A percentile compares a stretch with the other conserved stretches of the same genome.
Conservation (phyloP, 2,797 vertebrate species). For the Gila robusta region DNA sequence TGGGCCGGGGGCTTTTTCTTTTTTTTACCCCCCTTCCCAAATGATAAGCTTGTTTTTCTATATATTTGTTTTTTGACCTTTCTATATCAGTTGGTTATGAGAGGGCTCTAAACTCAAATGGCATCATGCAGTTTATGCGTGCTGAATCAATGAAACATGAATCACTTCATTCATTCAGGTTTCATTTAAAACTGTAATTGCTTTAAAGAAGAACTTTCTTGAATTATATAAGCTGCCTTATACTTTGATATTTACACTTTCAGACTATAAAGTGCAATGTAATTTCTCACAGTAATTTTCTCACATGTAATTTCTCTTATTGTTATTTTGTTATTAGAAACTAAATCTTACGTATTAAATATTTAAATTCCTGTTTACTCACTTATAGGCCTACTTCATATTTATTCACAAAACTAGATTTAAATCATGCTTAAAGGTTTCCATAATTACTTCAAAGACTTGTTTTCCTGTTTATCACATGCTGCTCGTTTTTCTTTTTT, state of each 20-base stretch:
- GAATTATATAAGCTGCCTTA: not conserved
- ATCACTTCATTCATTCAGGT: not conserved
- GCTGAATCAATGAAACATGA: not conserved
- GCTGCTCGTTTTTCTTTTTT: not conserved
- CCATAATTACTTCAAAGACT: not conserved
- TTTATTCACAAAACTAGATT: not conserved
- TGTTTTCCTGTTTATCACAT: not conserved
- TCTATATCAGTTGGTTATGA: conserved; percentile 61
- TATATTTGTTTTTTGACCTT: conserved; percentile 74
- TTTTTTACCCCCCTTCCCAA: conserved; percentile 51
- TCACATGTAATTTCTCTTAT: too few relatives aligned
- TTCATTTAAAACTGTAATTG: not conserved
- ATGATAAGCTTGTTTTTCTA: conserved; percentile 52
- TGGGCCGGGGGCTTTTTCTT: conserved; percentile 59
- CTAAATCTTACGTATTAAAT: not conserved
- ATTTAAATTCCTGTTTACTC: not conserved
- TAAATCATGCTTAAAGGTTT: not conserved
- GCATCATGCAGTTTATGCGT: conserved; percentile 18
- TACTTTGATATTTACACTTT: not conserved
- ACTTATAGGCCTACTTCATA: not conserved
- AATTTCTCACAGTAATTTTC: not conserved
- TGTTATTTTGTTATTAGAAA: not conserved
- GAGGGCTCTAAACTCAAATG: conserved; percentile 59
- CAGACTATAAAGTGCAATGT: not conserved
- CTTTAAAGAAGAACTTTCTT: not conserved